Percentiles rank a stretch among this genome's conserved stretches.
phyloP scores from a whole-genome alignment of 1,140 invertebrate species.

The Drosophila kikkawai region DNA sequence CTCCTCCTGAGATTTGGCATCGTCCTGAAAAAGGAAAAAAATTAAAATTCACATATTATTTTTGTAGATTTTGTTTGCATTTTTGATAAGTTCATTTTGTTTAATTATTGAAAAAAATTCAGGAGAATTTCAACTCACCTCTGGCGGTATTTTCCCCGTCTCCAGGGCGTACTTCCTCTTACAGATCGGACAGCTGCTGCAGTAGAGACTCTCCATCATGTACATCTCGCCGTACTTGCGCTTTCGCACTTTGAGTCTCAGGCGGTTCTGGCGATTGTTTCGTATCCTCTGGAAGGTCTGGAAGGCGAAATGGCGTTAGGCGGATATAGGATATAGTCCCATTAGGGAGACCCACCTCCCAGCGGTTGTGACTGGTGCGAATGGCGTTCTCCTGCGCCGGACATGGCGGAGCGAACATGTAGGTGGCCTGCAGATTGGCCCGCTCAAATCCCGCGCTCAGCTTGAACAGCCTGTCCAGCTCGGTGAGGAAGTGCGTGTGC shows the following conservation, averaged over 20 bases:
- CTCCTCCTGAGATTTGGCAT: slow-evolving; percentile 84
- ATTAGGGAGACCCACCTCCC: slow-evolving; percentile 87
- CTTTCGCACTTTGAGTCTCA: slow-evolving; percentile 87
- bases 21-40: slow-evolving; percentile 44
- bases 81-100: background rate
- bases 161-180: slow-evolving; percentile 89
- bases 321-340: background rate
- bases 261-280: slow-evolving; percentile 91
- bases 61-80: background rate
- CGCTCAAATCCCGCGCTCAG: slow-evolving; percentile 86
- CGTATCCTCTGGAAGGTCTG: slow-evolving; percentile 93
- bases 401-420: slow-evolving; percentile 83
- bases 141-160: slow-evolving; percentile 86
- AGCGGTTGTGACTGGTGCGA: slow-evolving; percentile 89
- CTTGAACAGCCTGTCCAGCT: slow-evolving; percentile 92
- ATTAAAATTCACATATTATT: no score
- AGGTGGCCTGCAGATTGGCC: slow-evolving; percentile 81
- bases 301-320: background rate
- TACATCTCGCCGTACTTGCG: slow-evolving; percentile 88
- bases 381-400: slow-evolving; percentile 85
- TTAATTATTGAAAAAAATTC: background rate
- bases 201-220: slow-evolving; percentile 84
- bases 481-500: slow-evolving; percentile 91
- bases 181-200: slow-evolving; percentile 91
- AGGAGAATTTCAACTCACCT: slow-evolving; percentile 86